Percentiles rank a stretch among this genome's conserved stretches.
Conservation (phyloP, 2,797 vertebrate genomes). For the Anolis apletophallus region DNA sequence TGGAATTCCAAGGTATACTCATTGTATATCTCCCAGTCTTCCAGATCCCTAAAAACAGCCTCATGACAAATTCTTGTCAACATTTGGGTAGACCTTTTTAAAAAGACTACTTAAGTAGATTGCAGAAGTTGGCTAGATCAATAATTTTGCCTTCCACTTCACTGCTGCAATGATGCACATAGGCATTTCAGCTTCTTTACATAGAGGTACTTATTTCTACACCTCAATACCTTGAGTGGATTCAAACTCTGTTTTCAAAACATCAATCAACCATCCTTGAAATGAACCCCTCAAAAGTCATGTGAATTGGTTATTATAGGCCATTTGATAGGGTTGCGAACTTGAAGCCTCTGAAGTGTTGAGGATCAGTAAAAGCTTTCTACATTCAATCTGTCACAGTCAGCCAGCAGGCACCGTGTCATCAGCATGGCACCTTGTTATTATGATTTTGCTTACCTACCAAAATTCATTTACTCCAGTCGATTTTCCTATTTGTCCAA, state of each 20-base stretch:
- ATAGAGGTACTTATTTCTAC: neutral
- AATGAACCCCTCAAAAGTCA: conserved; percentile 5
- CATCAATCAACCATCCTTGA: neutral
- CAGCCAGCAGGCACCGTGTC: conserved; percentile 2
- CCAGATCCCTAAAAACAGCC: neutral
- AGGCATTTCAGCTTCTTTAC: neutral
- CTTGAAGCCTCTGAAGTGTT: neutral
- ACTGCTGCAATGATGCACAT: neutral
- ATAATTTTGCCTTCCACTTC: neutral
- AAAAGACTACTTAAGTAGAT: neutral
- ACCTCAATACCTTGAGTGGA: neutral
- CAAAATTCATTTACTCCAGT: conserved; percentile 17
- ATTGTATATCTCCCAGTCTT: neutral
- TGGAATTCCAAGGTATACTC: too few relatives aligned
- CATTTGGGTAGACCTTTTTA: neutral
- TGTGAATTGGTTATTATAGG: conserved; percentile 1
- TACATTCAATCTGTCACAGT: conserved; percentile 17
- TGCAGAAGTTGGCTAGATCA: neutral
- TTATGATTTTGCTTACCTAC: conserved; percentile 19
- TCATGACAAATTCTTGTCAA: too few relatives aligned
- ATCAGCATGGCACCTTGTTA: conserved; percentile 3
- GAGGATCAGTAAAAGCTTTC: conserved; percentile 1
- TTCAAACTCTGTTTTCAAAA: neutral
- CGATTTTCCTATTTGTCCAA: conserved; percentile 17
- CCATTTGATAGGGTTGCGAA: neutral